Percentiles rank a stretch among this genome's conserved stretches.
These are phyloP conservation scores for Eurystomus glaucurus DNA, from an alignment of 2,797 vertebrate species.

Conservation along the genomic window DNA sequence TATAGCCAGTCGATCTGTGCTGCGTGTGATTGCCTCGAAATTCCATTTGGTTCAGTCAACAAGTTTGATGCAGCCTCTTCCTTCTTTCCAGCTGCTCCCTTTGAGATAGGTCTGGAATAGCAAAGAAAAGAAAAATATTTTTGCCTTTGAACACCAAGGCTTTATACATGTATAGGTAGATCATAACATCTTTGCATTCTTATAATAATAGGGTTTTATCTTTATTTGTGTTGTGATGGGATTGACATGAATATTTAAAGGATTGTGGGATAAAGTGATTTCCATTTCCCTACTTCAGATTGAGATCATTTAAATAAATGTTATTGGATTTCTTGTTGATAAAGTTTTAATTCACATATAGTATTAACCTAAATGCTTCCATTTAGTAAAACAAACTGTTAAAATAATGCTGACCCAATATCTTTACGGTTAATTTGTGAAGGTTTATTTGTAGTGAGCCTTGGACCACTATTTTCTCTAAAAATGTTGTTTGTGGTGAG, in stretches of 20 bases:
- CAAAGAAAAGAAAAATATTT: background rate
- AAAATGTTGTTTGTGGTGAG: background rate
- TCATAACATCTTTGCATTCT: background rate
- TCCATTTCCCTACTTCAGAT: background rate
- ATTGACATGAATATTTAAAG: background rate
- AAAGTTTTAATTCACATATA: background rate
- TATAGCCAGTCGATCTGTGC: background rate
- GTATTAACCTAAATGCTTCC: background rate
- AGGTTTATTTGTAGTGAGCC: background rate
- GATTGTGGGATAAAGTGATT: background rate
- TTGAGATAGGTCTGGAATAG: conserved; percentile 25
- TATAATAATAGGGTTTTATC: background rate
- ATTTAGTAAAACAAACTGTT: background rate
- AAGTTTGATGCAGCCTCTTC: background rate
- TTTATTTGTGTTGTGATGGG: background rate
- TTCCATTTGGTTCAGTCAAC: background rate
- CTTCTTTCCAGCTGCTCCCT: background rate
- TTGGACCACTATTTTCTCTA: background rate
- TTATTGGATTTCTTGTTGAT: background rate
- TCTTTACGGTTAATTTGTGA: background rate
- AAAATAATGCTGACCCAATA: background rate
- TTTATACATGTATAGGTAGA: background rate
- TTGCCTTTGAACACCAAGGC: background rate
- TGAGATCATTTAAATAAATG: background rate
- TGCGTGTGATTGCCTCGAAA: background rate